Conservation (phyloP, 2,888 invertebrate genomes). For the Brenthis daphne region DNA sequence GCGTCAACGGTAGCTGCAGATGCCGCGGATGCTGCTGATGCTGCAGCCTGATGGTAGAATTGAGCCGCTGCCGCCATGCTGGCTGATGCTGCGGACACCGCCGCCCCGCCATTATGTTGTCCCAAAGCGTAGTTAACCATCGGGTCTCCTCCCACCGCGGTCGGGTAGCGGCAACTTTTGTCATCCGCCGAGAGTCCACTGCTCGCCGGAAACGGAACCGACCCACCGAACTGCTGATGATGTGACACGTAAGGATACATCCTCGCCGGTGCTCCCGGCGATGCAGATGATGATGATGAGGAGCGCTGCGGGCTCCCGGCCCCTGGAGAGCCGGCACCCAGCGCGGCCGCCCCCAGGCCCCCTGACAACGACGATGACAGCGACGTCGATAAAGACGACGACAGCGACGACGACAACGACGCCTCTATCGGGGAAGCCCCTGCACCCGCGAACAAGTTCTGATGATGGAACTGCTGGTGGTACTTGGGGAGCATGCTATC, state of each 20-base stretch:
- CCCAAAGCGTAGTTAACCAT: conserved; percentile 92
- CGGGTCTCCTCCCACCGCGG: conserved; percentile 84
- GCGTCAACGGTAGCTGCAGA: conserved; percentile 90
- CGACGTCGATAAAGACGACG: conserved; percentile 82
- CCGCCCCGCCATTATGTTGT: conserved; percentile 88
- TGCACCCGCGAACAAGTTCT: conserved; percentile 83
- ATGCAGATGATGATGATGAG: conserved; percentile 84
- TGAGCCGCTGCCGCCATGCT: conserved; percentile 89
- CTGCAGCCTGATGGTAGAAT: conserved; percentile 93
- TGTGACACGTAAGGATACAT: conserved; percentile 97
- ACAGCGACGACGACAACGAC: conserved; percentile 83
- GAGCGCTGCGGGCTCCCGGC: conserved; percentile 85
- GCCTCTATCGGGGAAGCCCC: conserved; percentile 88
- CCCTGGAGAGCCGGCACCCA: conserved; percentile 82
- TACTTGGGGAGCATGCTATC: conserved; percentile 99
- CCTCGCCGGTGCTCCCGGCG: conserved; percentile 89
- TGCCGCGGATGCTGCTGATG: conserved; percentile 88
- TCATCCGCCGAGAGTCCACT: conserved; percentile 86
- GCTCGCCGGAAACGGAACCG: conserved; percentile 86
- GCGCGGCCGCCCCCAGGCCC: conserved; percentile 84
- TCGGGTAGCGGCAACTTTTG: conserved; percentile 91
- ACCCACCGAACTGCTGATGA: conserved; percentile 88
- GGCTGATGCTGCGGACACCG: conserved; percentile 85
- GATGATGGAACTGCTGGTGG: conserved; percentile 87
- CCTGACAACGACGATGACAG: conserved; percentile 83